A percentile compares a stretch with the other conserved stretches of the same genome.
These are phyloP conservation scores for Incurvaria masculella DNA, from an alignment of 2,888 invertebrate genomes.

Conservation along the genomic window DNA sequence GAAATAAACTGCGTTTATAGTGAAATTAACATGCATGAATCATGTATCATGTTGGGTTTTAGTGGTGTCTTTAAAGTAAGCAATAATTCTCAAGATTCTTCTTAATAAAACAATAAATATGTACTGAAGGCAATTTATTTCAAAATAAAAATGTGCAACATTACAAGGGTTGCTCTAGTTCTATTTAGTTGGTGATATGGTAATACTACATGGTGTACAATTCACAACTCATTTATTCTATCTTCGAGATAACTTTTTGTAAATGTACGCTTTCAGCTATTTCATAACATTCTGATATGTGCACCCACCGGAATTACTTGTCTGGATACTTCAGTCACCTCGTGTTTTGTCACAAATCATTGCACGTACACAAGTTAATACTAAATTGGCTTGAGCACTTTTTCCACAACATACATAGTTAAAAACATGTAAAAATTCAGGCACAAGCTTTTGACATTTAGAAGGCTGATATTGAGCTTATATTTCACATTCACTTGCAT, in stretches of 20 bases:
- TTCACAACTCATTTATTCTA: too few relatives aligned
- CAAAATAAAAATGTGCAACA: not conserved
- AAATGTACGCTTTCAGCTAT: not conserved
- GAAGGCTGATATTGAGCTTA: not conserved
- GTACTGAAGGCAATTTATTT: not conserved
- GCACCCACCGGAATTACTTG: not conserved
- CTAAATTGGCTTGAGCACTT: not conserved
- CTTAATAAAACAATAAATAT: not conserved
- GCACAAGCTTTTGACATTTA: constrained; percentile 1
- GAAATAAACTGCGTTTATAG: too few relatives aligned
- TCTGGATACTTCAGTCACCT: too few relatives aligned
- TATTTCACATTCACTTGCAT: too few relatives aligned
- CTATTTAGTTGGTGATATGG: not conserved
- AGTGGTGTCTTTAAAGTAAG: too few relatives aligned
- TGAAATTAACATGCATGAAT: too few relatives aligned
- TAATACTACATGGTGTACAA: not conserved
- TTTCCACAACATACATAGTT: not conserved
- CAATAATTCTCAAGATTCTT: too few relatives aligned
- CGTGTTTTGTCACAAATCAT: too few relatives aligned
- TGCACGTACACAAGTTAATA: not conserved
- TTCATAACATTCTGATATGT: not conserved
- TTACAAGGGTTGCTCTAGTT: not conserved
- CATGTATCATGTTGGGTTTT: too few relatives aligned
- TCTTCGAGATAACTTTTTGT: too few relatives aligned
- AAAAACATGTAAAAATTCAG: not conserved